Evolutionary conservation across 2,888 invertebrate genomes (phyloP).

Genomic region (Leptodirus hochenwartii): DNA sequence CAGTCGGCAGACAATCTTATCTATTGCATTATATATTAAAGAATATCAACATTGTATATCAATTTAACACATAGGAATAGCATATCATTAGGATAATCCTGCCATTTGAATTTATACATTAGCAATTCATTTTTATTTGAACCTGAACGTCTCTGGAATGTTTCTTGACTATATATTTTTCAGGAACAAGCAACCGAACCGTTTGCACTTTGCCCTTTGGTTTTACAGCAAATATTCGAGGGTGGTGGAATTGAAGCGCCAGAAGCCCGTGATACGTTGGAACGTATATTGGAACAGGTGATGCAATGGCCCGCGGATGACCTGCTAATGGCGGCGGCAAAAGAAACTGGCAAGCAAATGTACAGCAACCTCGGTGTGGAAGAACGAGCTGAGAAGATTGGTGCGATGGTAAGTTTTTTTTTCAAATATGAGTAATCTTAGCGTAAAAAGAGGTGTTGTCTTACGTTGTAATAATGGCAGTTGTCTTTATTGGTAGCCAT

Average conservation of each 20-base stretch:
- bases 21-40: too few relatives aligned
- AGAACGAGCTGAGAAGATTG: constrained; percentile 60
- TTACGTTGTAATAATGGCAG: too few relatives aligned
- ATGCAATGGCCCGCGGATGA: constrained; percentile 46
- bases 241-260: constrained; percentile 22
- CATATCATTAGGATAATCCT: too few relatives aligned
- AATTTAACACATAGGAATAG: too few relatives aligned
- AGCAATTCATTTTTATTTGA: too few relatives aligned
- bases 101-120: too few relatives aligned
- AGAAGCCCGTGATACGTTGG: constrained; percentile 29
- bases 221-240: too few relatives aligned
- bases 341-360: constrained; percentile 70
- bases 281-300: constrained; percentile 32
- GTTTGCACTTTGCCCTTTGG: constrained; percentile 32
- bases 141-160: too few relatives aligned
- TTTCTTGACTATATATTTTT: too few relatives aligned
- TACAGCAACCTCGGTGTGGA: constrained; percentile 50
- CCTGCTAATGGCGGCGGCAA: constrained; percentile 72
- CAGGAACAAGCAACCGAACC: constrained; percentile 29
- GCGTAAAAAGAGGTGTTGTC: too few relatives aligned
- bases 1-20: too few relatives aligned
- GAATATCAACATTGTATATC: too few relatives aligned
- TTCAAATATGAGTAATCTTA: background rate
- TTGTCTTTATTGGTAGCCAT: constrained; percentile 3
- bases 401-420: constrained; percentile 54